These are phyloP conservation scores for Patella pellucida DNA, from an alignment of 2,888 invertebrate genomes.

Conservation along the genomic window DNA sequence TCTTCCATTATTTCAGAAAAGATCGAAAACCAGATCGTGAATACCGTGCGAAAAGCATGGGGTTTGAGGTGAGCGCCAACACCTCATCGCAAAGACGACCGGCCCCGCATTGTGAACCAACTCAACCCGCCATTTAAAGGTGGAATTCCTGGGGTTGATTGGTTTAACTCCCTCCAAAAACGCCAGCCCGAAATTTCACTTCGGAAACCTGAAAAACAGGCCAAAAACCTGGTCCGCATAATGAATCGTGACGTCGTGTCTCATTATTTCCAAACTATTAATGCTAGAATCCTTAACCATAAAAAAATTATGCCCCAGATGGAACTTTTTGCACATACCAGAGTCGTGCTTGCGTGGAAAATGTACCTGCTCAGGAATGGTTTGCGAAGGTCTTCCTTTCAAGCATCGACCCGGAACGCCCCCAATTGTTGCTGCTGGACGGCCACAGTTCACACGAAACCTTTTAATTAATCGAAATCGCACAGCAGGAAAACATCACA, in stretches of 20 bases:
- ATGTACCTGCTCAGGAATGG: constrained; percentile 28
- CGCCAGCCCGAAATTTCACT: not conserved
- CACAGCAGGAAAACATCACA: too few species aligned
- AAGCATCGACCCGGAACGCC: too few species aligned
- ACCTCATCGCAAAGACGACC: not conserved
- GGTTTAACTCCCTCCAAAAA: not conserved
- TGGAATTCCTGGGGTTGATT: not conserved
- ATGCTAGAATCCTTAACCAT: not conserved
- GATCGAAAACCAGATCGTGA: not conserved
- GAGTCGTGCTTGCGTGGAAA: constrained; percentile 23
- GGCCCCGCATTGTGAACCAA: not conserved
- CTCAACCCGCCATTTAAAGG: not conserved
- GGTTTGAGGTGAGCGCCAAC: not conserved
- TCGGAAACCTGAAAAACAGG: not conserved
- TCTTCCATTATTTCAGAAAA: not conserved
- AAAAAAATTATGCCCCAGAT: not conserved
- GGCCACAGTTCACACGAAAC: too few species aligned
- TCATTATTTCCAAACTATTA: not conserved
- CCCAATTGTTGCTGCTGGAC: too few species aligned
- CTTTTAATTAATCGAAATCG: too few species aligned
- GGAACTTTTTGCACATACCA: not conserved
- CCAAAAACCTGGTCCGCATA: not conserved
- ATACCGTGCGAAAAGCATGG: not conserved
- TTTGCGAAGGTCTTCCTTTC: constrained; percentile 26
- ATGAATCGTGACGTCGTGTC: not conserved